Evolutionary conservation across 37 sponge, comb jelly and placozoan genomes (phyloP), one percentile per base, ranked within the genome.

Genomic region (Petrosia ficiformis): DNA sequence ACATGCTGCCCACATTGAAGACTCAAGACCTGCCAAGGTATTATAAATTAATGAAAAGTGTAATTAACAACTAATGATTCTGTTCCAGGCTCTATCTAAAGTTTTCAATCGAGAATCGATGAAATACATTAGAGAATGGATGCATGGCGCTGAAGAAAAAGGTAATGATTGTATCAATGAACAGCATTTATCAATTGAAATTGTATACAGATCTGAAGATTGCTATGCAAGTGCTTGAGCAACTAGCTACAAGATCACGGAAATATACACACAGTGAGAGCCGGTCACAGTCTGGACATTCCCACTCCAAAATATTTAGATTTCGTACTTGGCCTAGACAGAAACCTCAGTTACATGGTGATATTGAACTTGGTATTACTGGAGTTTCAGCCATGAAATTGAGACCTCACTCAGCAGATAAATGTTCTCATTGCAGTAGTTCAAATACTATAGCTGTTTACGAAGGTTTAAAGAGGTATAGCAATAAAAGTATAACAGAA

Each of bases 81-180:
- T 40, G 41, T n/a, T 10, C 14, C 64, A 78, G 79, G 74, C 68
- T 41, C 35, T 80, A n/a, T 36, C 24, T 33, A 65, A 80, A 21
- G 75, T 80, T 33, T 25, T 80, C 29, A 67, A 75, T 32, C 76
- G 76, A 19, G 76, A 75, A 1, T 57, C 80, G 29, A 52, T 65
- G 52, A 65, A 35, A 26, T 42, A 41, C 14, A 75, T 86, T 22
- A 75, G 75, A 22, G 70, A 80, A 19, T 86, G 86, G 86, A 61
- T 86, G 4, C 60, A 67, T 19, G 57, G 37, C 1, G 34, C 73
- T 29, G 42, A n/a, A 42, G 71, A 75, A 60, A 22, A 64, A 69
- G 84, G 84, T 83, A 35, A 4, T 38, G 28, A 71, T 39, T 64
- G 24, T 14, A 64, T 10, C 16, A 48, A 10, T 48, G 54, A 19